Percentiles rank a stretch among this genome's conserved stretches.
These are phyloP conservation scores for Amyelois transitella DNA, from an alignment of 1,140 invertebrate species.

Conservation along the genomic window DNA sequence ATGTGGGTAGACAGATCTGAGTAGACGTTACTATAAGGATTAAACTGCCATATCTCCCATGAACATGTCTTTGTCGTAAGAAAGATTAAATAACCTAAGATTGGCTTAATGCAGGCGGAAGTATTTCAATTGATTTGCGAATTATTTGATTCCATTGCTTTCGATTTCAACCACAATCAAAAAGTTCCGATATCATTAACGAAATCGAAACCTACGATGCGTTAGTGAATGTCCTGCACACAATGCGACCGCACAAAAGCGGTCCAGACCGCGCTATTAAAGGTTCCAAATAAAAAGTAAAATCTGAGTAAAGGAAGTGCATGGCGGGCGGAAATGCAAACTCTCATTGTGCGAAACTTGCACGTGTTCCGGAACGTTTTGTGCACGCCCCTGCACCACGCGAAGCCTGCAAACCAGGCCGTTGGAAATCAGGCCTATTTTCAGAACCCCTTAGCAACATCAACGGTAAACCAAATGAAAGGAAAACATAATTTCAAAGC, in stretches of 20 bases:
- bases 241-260: constrained; percentile 56
- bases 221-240: constrained; percentile 63
- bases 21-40: constrained; percentile 45
- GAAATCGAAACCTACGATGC: constrained; percentile 72
- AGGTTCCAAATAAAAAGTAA: constrained; percentile 67
- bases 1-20: constrained; percentile 38
- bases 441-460: constrained; percentile 27
- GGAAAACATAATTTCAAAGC: neutral
- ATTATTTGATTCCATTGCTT: constrained; percentile 31
- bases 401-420: constrained; percentile 42
- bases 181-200: constrained; percentile 68
- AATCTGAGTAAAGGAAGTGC: constrained; percentile 70
- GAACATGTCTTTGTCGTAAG: constrained; percentile 31
- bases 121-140: neutral
- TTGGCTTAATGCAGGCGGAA: neutral
- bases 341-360: constrained; percentile 67
- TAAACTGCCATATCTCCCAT: constrained; percentile 46
- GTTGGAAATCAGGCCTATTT: constrained; percentile 44
- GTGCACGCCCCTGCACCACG: constrained; percentile 51
- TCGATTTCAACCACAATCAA: constrained; percentile 62
- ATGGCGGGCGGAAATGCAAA: constrained; percentile 72
- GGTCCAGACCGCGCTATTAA: constrained; percentile 60
- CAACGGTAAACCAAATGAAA: neutral
- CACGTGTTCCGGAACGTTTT: constrained; percentile 70
- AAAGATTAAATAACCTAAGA: constrained; percentile 21